Evolutionary conservation across 2,888 invertebrate genomes (phyloP).

Genomic region (Acleris holmiana): DNA sequence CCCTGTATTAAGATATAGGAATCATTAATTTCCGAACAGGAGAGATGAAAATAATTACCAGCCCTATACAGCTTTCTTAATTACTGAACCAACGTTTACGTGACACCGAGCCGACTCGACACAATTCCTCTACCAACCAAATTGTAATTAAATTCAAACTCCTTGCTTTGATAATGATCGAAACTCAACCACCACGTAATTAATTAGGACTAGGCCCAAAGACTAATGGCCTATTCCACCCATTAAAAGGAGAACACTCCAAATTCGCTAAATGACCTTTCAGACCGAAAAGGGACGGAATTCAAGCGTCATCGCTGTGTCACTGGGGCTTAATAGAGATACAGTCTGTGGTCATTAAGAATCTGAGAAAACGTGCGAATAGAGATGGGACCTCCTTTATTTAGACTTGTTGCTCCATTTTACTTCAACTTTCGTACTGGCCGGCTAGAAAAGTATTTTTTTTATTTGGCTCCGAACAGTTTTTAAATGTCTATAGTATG

Average conservation of each 20-base stretch:
- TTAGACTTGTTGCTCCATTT: constrained; percentile 24
- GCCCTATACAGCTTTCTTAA: background rate
- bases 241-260: constrained; percentile 35
- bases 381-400: constrained; percentile 3
- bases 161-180: constrained; percentile 21
- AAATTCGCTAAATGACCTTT: constrained; percentile 29
- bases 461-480: no score
- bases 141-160: constrained; percentile 15
- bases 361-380: constrained; percentile 15
- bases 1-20: no score
- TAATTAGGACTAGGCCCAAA: constrained; percentile 27
- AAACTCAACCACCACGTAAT: constrained; percentile 30
- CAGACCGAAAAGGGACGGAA: constrained; percentile 24
- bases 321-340: constrained; percentile 16
- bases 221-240: constrained; percentile 30
- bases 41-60: no score
- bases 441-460: background rate
- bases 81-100: background rate
- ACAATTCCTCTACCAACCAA: constrained; percentile 3
- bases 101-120: background rate
- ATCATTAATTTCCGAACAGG: no score
- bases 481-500: no score
- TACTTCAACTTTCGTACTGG: constrained; percentile 1
- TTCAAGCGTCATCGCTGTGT: constrained; percentile 20
- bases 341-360: constrained; percentile 13